A percentile compares a stretch with the other conserved stretches of the same genome.
phyloP scores from a whole-genome alignment of 2,113 vertebrate species.

The Pagrus major region DNA sequence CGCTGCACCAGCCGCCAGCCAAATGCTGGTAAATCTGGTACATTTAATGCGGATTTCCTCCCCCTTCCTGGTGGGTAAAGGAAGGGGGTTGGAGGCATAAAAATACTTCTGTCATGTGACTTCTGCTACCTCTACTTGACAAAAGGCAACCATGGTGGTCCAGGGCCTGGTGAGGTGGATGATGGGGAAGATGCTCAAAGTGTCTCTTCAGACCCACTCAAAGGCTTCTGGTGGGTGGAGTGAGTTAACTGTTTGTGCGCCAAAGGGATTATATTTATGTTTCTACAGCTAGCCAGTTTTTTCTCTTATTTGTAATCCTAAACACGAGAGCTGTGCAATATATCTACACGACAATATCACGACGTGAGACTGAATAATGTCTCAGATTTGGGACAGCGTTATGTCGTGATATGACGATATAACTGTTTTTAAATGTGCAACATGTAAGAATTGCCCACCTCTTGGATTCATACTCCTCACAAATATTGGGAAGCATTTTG shows the following conservation, averaged over 20 bases:
- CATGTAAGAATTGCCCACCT: too few species aligned
- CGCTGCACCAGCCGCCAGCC: slow-evolving; percentile 12
- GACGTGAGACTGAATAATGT: too few species aligned
- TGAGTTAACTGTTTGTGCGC: slow-evolving; percentile 31
- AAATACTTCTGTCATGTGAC: slow-evolving; percentile 36
- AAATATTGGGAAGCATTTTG: too few species aligned
- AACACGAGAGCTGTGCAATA: too few species aligned
- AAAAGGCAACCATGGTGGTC: slow-evolving; percentile 57
- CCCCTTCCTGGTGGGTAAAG: slow-evolving; percentile 15
- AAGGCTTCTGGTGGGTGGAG: slow-evolving; percentile 28
- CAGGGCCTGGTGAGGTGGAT: slow-evolving; percentile 26
- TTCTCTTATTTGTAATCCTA: background rate
- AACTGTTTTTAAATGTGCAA: too few species aligned
- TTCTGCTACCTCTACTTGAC: slow-evolving; percentile 23
- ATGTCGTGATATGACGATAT: too few species aligned
- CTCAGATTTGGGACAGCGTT: too few species aligned
- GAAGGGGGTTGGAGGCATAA: slow-evolving; percentile 15
- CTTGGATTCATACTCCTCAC: too few species aligned
- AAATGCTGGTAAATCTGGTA: slow-evolving; percentile 13
- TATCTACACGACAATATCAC: too few species aligned
- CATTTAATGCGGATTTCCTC: slow-evolving; percentile 43
- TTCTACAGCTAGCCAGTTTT: background rate
- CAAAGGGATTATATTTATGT: background rate
- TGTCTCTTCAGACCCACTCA: slow-evolving; percentile 35
- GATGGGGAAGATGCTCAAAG: slow-evolving; percentile 41